phyloP scores from a whole-genome alignment of 2,888 invertebrate species.

The Apocheima hispidaria region DNA sequence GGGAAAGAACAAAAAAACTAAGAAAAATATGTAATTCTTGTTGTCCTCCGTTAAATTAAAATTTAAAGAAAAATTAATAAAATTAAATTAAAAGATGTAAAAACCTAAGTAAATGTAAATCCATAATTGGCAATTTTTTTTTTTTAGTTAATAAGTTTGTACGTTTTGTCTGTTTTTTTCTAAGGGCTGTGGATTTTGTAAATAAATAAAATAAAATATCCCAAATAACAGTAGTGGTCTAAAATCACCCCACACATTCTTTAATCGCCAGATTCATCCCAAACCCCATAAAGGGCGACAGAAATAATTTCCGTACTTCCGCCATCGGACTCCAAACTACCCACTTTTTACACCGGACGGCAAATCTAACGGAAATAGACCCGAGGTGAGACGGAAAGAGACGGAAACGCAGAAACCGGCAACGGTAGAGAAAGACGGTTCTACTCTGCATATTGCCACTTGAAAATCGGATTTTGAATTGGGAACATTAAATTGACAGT shows the following conservation, averaged over 20 bases:
- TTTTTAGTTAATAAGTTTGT: no score
- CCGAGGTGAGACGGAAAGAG: constrained; percentile 70
- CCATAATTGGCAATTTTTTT: no score
- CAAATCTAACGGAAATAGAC: constrained; percentile 82
- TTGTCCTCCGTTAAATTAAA: no score
- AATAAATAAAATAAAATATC: no score
- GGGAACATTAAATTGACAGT: constrained; percentile 37
- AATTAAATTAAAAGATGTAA: no score
- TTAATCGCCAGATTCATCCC: constrained; percentile 39
- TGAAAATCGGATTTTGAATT: constrained; percentile 37
- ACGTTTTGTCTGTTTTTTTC: no score
- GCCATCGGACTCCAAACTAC: constrained; percentile 75
- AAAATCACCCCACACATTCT: constrained; percentile 20
- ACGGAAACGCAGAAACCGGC: constrained; percentile 45
- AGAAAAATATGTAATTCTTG: no score
- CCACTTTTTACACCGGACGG: constrained; percentile 78
- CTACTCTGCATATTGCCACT: constrained; percentile 30
- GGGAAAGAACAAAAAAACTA: no score
- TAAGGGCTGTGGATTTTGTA: no score
- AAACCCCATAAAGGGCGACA: constrained; percentile 57
- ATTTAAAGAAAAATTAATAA: no score
- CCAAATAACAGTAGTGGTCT: not conserved
- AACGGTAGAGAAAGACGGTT: constrained; percentile 27
- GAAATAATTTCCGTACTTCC: constrained; percentile 81
- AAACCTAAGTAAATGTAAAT: no score